Percentiles rank a stretch among this genome's conserved stretches.
phyloP scores from a whole-genome alignment of 2,888 invertebrate species.

The Leptinotarsa rubiginosa region DNA sequence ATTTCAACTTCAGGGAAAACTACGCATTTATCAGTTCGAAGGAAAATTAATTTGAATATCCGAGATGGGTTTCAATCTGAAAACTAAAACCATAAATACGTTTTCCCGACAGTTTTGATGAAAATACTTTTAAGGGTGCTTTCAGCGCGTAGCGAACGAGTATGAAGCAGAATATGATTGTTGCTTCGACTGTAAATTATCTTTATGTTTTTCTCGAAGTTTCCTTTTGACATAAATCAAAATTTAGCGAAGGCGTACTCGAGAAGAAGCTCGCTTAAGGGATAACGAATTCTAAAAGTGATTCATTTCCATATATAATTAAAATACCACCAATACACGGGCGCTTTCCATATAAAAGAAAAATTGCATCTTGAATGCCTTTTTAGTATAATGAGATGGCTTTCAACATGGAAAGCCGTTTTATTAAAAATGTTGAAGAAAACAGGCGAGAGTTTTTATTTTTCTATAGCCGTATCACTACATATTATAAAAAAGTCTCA shows the following conservation, averaged over 20 bases:
- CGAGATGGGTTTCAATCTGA: constrained; percentile 21
- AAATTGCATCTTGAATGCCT: constrained; percentile 30
- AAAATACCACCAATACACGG: constrained; percentile 49
- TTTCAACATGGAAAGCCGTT: not conserved
- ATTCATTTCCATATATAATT: constrained; percentile 56
- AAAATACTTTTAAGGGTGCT: constrained; percentile 38
- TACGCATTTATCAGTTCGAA: not conserved
- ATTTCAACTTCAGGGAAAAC: not conserved
- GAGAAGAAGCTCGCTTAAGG: constrained; percentile 39
- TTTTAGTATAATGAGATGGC: constrained; percentile 29
- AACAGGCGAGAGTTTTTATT: no score
- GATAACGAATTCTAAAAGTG: constrained; percentile 53
- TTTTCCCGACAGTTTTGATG: constrained; percentile 33
- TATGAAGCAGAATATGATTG: constrained; percentile 41
- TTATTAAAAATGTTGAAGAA: not conserved
- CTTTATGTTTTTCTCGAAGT: constrained; percentile 49
- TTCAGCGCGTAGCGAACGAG: constrained; percentile 26
- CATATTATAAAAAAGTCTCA: no score
- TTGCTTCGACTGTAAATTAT: constrained; percentile 47
- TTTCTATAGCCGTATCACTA: no score
- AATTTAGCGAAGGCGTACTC: constrained; percentile 46
- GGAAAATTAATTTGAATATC: constrained; percentile 8
- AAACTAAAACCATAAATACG: constrained; percentile 36
- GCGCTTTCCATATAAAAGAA: constrained; percentile 33
- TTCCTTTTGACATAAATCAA: constrained; percentile 48